Evolutionary conservation across 2,113 vertebrate genomes (phyloP).

Genomic region (Monopterus albus): DNA sequence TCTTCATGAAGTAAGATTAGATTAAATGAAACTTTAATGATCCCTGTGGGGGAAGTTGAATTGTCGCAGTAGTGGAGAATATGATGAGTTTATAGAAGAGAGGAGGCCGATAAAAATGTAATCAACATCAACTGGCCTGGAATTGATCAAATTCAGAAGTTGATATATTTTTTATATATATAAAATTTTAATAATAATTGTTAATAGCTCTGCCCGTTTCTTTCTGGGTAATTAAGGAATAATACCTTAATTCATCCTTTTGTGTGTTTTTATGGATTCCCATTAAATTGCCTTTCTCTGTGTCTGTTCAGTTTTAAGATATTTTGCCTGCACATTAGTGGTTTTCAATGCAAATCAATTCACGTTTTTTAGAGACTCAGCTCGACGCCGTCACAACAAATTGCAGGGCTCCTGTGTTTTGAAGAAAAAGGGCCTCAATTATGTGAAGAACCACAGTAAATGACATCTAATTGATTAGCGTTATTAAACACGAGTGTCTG

Average conservation of each 20-base stretch:
- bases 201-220: too few species aligned
- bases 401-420: neutral
- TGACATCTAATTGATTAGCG: conserved; percentile 71
- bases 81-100: conserved; percentile 28
- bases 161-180: too few species aligned
- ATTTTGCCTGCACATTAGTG: neutral
- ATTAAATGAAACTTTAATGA: conserved; percentile 65
- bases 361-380: neutral
- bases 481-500: conserved; percentile 63
- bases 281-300: neutral
- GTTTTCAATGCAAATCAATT: neutral
- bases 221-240: too few species aligned
- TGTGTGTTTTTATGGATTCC: neutral
- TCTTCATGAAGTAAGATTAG: conserved; percentile 75
- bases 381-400: neutral
- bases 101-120: conserved; percentile 20
- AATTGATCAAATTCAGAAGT: neutral
- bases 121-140: conserved; percentile 12
- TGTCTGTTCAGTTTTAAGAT: neutral
- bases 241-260: too few species aligned
- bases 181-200: too few species aligned
- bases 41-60: conserved; percentile 36
- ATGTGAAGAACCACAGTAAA: conserved; percentile 54
- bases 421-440: conserved; percentile 36
- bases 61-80: conserved; percentile 37